A percentile compares a stretch with the other conserved stretches of the same genome.
These are phyloP conservation scores for Aulostomus chinensis DNA, from an alignment of 2,797 vertebrate genomes.

Conservation along the genomic window DNA sequence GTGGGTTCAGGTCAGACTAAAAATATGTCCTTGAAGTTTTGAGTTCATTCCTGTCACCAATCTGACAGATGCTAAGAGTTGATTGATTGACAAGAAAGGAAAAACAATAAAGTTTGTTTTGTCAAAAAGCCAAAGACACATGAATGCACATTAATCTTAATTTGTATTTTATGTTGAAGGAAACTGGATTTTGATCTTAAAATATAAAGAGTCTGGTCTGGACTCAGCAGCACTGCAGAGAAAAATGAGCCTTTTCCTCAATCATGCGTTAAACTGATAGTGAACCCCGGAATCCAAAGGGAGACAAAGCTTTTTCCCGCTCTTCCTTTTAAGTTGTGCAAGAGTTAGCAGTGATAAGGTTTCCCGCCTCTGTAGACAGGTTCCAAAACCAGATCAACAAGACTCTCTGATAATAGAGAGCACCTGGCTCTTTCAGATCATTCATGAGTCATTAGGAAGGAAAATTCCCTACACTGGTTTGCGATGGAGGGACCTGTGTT, in stretches of 20 bases:
- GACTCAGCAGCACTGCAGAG: conserved; percentile 16
- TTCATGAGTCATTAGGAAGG: conserved; percentile 57
- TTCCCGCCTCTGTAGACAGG: conserved; percentile 33
- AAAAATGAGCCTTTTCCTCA: conserved; percentile 61
- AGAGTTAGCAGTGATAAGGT: conserved; percentile 51
- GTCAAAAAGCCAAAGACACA: too few species aligned
- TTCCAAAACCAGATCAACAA: conserved; percentile 44
- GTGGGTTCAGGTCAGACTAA: too few species aligned
- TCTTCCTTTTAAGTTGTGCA: conserved; percentile 78
- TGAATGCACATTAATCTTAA: too few species aligned
- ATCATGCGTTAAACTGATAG: conserved; percentile 77
- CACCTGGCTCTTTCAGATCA: conserved; percentile 81
- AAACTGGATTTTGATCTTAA: too few species aligned
- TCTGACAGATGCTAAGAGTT: too few species aligned
- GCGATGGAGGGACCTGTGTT: conserved; percentile 35
- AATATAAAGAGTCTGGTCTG: background rate
- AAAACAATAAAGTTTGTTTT: too few species aligned
- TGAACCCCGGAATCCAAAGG: conserved; percentile 69
- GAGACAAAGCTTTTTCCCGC: conserved; percentile 59
- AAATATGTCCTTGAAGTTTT: too few species aligned
- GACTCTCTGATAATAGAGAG: conserved; percentile 66
- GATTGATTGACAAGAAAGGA: too few species aligned
- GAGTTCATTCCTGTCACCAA: too few species aligned
- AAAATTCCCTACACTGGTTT: conserved; percentile 63
- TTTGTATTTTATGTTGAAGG: too few species aligned